A percentile compares a stretch with the other conserved stretches of the same genome.
These are phyloP conservation scores for Papilio dardanus DNA, from an alignment of 1,140 invertebrate genomes.

Conservation along the genomic window DNA sequence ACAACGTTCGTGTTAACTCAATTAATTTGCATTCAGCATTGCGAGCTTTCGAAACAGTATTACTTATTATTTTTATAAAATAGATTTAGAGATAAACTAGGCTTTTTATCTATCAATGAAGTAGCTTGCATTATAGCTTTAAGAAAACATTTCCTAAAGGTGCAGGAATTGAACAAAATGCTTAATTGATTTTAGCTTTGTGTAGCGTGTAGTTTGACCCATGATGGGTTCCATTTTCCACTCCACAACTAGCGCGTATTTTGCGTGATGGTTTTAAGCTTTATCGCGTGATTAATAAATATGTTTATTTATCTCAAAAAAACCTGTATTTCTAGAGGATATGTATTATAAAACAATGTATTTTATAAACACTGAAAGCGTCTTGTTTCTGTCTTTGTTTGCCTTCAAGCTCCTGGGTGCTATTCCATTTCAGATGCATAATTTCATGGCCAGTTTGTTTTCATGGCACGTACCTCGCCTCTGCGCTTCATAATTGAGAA, in stretches of 20 bases:
- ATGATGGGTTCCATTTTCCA: too few relatives aligned
- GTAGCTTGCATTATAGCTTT: too few relatives aligned
- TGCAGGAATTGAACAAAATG: too few relatives aligned
- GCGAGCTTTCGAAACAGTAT: conserved; percentile 13
- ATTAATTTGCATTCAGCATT: conserved; percentile 61
- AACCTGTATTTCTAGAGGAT: background rate
- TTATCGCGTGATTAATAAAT: background rate
- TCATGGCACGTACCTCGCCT: conserved; percentile 25
- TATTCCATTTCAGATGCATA: conserved; percentile 4
- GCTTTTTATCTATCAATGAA: too few relatives aligned
- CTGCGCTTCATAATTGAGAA: conserved; percentile 23
- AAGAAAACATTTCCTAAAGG: too few relatives aligned
- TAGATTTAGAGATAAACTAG: background rate
- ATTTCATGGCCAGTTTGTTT: conserved; percentile 23
- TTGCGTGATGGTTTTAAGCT: background rate
- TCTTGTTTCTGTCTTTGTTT: conserved; percentile 16
- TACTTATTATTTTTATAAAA: background rate
- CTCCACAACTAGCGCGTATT: too few relatives aligned
- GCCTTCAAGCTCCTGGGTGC: conserved; percentile 3
- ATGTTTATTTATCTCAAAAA: background rate
- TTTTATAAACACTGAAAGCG: conserved; percentile 9
- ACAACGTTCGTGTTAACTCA: conserved; percentile 56
- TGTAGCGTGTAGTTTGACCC: too few relatives aligned
- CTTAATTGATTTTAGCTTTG: too few relatives aligned
- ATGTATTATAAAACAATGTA: background rate